Base-by-base conservation (phyloP, 2,888 invertebrate species). In the Alentia gelatinosa region DNA sequence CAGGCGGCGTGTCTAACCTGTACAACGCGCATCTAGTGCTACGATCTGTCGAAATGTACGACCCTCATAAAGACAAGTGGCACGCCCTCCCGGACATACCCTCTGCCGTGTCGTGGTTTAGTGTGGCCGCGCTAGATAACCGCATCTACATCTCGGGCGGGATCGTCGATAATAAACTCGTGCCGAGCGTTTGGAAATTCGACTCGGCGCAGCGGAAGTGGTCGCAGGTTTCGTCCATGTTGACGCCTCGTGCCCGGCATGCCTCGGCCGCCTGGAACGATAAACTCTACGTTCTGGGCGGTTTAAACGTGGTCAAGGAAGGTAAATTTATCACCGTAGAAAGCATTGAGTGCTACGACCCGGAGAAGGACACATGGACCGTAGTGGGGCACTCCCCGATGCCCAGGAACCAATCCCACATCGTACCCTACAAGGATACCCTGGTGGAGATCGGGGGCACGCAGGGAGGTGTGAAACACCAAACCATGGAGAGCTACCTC, bases 71-170 rank as follows among this genome's bases (percentile, higher is more conserved):
- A 90, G 94, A 95, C 91, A 94, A 94, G 83, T 96, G 96, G 96
- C 93, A 93, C 15, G 92, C 93, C 12, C 93, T 96, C 39, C 94
- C 95, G 1, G 95, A 95, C 68, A 93, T 96, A 75, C 96, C 95
- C 0, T 93, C 94, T 90, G 91, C 93, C 5, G 93, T 95, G 4
- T 94, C 94, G 9, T 94, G 94, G 94, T 95, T 94, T 91, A 95
- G 95, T 92, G 94, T 94, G 1, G 94, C 94, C 30, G 93, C 95
- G 4, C 92, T 94, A 30, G 95, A 95, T 90, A 93, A 94, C 89
- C 93, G 93, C 89, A 95, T 96, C 75, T 94, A 94, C 83, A 95
- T 96, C 9, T 94, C 95, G 3, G 96, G 96, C 15, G 96, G 96
- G 0, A 95, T 95, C 90, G 91, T 94, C 3, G 95, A 96, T 90